Evolutionary conservation across 2,113 vertebrate species (phyloP).

Genomic region (Physeter macrocephalus): DNA sequence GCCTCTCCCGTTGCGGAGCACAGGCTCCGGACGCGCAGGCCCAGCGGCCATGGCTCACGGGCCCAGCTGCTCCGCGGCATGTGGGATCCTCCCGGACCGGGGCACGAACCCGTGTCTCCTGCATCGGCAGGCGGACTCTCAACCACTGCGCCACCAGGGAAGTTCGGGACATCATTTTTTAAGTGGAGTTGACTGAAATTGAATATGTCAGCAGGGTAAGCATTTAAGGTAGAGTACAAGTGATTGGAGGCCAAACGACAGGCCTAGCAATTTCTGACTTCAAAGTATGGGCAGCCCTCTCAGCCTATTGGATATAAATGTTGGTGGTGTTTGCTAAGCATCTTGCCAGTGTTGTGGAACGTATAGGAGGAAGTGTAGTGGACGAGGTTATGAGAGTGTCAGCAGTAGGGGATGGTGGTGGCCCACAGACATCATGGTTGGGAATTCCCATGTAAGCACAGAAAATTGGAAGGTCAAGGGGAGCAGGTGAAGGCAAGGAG

Average conservation of each 20-base stretch:
- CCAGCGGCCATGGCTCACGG: too few relatives aligned
- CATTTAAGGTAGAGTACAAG: not conserved
- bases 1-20: too few relatives aligned
- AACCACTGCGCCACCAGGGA: too few relatives aligned
- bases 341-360: too few relatives aligned
- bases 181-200: not conserved
- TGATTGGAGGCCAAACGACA: not conserved
- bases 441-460: not conserved
- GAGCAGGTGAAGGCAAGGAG: not conserved
- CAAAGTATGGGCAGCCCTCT: not conserved
- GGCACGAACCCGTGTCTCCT: too few relatives aligned
- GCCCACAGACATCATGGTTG: not conserved
- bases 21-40: too few relatives aligned
- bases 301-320: not conserved
- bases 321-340: too few relatives aligned
- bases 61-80: too few relatives aligned
- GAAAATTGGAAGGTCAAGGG: not conserved
- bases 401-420: not conserved
- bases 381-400: not conserved
- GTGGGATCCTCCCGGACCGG: too few relatives aligned
- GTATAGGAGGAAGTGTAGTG: not conserved
- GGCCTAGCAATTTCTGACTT: not conserved
- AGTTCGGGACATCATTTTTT: too few relatives aligned
- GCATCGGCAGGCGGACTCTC: too few relatives aligned
- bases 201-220: not conserved